phyloP scores from a whole-genome alignment of 2,888 invertebrate genomes.

The Nomada flava region DNA sequence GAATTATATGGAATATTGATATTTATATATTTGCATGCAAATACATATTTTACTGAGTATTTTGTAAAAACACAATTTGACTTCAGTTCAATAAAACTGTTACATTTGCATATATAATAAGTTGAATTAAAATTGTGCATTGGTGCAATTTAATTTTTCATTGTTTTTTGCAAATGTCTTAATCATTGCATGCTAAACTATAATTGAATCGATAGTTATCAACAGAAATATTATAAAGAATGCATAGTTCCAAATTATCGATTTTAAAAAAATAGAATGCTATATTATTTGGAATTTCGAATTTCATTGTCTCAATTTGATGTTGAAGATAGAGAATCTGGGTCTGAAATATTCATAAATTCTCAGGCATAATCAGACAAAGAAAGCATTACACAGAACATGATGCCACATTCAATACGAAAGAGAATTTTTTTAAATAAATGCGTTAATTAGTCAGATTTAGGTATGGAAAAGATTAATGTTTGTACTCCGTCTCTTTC shows the following conservation, averaged over 20 bases:
- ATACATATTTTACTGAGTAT: conserved; percentile 26
- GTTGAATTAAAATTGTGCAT: conserved; percentile 43
- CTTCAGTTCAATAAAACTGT: conserved; percentile 32
- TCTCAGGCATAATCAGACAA: conserved; percentile 69
- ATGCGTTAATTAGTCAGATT: conserved; percentile 76
- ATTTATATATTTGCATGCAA: conserved; percentile 61
- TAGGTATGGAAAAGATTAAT: conserved; percentile 75
- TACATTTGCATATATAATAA: conserved; percentile 42
- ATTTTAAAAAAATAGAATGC: conserved; percentile 7
- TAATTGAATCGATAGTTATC: conserved; percentile 14
- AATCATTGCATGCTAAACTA: conserved; percentile 52
- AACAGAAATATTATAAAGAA: conserved; percentile 25
- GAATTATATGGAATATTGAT: conserved; percentile 43
- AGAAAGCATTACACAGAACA: conserved; percentile 80
- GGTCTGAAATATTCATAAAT: conserved; percentile 40
- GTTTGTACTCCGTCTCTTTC: conserved; percentile 87
- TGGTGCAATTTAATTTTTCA: conserved; percentile 48
- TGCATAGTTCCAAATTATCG: neutral
- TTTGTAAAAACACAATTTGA: conserved; percentile 31
- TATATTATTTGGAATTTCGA: conserved; percentile 7
- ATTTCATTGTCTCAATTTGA: conserved; percentile 10
- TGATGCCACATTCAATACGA: conserved; percentile 80
- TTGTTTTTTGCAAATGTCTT: conserved; percentile 35
- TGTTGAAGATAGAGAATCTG: conserved; percentile 8
- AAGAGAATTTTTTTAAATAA: conserved; percentile 63